phyloP scores from a whole-genome alignment of 2,113 vertebrate genomes.

The Oncorhynchus nerka region DNA sequence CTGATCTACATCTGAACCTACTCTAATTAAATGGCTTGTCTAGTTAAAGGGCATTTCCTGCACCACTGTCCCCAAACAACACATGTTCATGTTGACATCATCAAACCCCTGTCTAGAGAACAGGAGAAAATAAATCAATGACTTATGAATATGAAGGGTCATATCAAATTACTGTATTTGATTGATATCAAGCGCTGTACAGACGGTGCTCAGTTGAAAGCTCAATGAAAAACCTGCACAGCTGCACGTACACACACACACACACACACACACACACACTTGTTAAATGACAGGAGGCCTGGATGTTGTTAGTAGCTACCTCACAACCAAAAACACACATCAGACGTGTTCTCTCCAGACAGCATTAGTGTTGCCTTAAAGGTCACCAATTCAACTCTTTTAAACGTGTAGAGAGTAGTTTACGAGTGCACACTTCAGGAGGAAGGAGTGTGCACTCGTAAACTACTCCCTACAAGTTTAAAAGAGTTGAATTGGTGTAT shows the following conservation, averaged over 20 bases:
- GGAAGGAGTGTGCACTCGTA: too few relatives aligned
- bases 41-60: constrained; percentile 30
- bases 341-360: neutral
- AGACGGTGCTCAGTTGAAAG: constrained; percentile 21
- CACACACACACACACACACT: neutral
- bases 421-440: too few relatives aligned
- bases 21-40: constrained; percentile 58
- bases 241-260: neutral
- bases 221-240: neutral
- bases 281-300: neutral
- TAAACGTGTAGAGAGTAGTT: too few relatives aligned
- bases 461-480: too few relatives aligned
- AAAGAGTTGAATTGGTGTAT: too few relatives aligned
- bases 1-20: constrained; percentile 44
- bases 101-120: constrained; percentile 4
- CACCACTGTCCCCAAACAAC: constrained; percentile 19
- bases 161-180: neutral
- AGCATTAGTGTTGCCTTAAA: too few relatives aligned
- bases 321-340: neutral
- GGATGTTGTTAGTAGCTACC: neutral
- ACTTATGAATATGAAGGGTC: constrained; percentile 6
- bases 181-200: constrained; percentile 29
- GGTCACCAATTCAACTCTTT: too few relatives aligned
- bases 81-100: constrained; percentile 16
- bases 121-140: constrained; percentile 37